Base-by-base conservation (phyloP, 1,140 invertebrate species). In the Ceratina australensis region DNA sequence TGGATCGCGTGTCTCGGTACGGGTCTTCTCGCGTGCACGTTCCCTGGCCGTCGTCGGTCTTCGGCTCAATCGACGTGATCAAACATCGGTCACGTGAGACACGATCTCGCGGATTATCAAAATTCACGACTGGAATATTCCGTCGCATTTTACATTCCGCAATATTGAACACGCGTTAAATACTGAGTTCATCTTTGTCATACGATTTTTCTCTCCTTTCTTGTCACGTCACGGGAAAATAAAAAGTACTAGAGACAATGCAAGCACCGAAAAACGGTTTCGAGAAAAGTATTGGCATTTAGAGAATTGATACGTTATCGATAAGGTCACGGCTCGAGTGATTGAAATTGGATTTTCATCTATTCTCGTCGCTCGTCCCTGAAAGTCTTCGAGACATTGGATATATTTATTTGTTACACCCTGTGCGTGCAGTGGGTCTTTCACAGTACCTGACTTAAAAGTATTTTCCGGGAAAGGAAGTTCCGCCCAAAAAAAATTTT, bases 301-400 rank as follows among this genome's bases (percentile, higher is more conserved):
- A 3, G 52, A 7, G 13, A 54, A n/a, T n/a, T 4, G 52, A n/a
- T 18, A 54, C 13, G n/a, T 3, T 3, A 54, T 4, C 4, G 52
- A 54, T 7, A 0, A 8, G 33, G 10, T 42, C 24, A 33, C n/a
- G 54, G 57, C 66, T 78, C 60, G 72, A 81, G 73, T 33, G 84
- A 84, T 86, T 86, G 86, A 86, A 86, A 83, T 86, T 86, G 82
- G 77, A 86, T 84, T 83, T 86, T 81, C 77, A 73, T 81, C 81
- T 86, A 86, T 86, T 86, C 77, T 79, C 61, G 76, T 77, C 24
- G 65, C 4, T 22, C 71, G 85, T 67, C 81, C 84, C 79, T 85
- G 85, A 86, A 81, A 81, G 79, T 78, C 85, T 85, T 79, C 71
- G 66, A 79, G 73, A 79, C 77, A 74, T 60, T 56, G 47, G 52